Base-by-base conservation (phyloP, 2,888 invertebrate species). In the Tridacna gigas region DNA sequence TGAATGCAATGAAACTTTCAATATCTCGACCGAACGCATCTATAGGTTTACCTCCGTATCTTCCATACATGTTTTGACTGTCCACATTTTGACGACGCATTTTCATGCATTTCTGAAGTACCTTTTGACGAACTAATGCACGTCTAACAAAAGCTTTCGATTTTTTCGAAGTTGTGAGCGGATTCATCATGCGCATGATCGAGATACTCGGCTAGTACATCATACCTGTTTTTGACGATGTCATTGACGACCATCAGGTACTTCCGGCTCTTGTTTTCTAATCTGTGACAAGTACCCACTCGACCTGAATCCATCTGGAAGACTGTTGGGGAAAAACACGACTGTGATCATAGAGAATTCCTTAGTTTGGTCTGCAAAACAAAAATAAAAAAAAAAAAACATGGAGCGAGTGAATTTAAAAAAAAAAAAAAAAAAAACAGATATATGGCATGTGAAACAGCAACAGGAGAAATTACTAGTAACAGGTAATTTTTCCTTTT, bases 161-260 rank as follows among this genome's bases (percentile, higher is more conserved):
- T 77, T 90, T 91, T n/a, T 37, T 90, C 86, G 74, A 87, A 89
- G 7, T 83, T 84, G 22, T 86, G 75, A 12, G 86, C 86, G 3
- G 81, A 75, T 25, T 88, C 89, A 25, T 82, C 82, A 74, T 89
- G 84, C 51, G 90, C 89, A 22, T 89, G 84, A 2, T 82, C 63
- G 22, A 91, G 71, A 61, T 83, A 87, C 12, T 90, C 89, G 22
- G 85, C 82, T n/a, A 88, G 86, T 0, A 87, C 86, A 13, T 88
- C 86, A 80, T 81, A 86, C 73, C 83, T 88, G 15, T 84, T 84
- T 71, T 88, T 89, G 15, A 89, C 84, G n/a, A 90, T 88, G 81
- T 91, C 91, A 88, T 91, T 91, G 3, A 91, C 79, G 51, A 91
- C 88, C 67, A 89, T 90, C 45, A 90, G 86, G 77, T 88, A 91